These are phyloP conservation scores for Candidula unifasciata DNA, from an alignment of 2,888 invertebrate species.

Conservation along the genomic window DNA sequence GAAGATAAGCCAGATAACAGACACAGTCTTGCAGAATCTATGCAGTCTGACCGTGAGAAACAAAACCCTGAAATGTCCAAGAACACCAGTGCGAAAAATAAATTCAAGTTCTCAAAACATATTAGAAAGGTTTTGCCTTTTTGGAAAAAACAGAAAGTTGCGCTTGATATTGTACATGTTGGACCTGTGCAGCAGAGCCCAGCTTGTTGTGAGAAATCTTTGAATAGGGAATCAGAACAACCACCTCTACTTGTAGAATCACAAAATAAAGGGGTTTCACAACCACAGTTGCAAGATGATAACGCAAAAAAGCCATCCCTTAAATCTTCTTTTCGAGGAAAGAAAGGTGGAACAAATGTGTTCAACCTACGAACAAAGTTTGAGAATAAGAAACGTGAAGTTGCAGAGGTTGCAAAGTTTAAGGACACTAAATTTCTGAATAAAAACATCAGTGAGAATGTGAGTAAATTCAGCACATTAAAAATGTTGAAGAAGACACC, in stretches of 20 bases:
- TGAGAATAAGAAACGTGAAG: constrained; percentile 11
- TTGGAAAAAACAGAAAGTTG: background rate
- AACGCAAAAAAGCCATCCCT: background rate
- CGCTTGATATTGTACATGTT: background rate
- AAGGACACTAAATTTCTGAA: background rate
- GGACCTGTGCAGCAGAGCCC: background rate
- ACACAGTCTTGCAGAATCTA: background rate
- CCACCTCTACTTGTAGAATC: background rate
- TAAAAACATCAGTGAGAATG: background rate
- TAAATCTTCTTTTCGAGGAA: background rate
- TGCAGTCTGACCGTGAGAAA: background rate
- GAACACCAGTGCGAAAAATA: background rate
- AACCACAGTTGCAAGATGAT: background rate
- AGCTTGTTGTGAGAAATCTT: background rate
- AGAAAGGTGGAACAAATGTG: background rate
- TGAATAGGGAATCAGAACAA: too few species aligned
- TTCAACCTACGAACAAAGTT: constrained; percentile 17
- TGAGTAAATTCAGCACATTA: background rate
- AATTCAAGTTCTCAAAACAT: constrained; percentile 11
- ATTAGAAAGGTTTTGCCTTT: constrained; percentile 27
- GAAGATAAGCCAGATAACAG: background rate
- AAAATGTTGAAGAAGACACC: background rate
- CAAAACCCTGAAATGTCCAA: background rate
- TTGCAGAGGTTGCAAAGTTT: background rate
- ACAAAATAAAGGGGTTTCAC: background rate